Evolutionary conservation across 1,140 invertebrate species (phyloP).

Genomic region (Araneus ventricosus): DNA sequence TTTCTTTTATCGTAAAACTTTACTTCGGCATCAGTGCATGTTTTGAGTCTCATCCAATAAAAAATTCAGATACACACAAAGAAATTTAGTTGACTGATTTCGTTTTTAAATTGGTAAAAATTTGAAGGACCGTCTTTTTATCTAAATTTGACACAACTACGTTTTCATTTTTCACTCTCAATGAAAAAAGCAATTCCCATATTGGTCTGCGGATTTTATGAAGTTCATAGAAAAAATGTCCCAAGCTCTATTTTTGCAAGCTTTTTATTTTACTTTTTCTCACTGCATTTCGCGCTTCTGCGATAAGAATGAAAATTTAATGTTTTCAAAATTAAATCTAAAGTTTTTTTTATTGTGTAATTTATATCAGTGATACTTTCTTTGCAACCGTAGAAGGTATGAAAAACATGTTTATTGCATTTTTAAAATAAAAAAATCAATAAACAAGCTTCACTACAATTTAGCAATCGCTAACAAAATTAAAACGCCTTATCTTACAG

Average conservation of each 20-base stretch:
- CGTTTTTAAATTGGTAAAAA: neutral
- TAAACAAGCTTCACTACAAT: too few species aligned
- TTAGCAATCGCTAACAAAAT: too few species aligned
- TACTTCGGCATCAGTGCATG: neutral
- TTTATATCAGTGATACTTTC: too few species aligned
- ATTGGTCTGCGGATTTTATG: neutral
- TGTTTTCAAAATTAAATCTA: too few species aligned
- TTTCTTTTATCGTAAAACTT: conserved; percentile 29
- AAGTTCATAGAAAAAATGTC: neutral
- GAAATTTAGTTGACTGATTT: neutral
- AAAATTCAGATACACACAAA: neutral
- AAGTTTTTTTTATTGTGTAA: too few species aligned
- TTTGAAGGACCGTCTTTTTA: neutral
- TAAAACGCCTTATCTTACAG: too few species aligned
- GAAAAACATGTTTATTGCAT: too few species aligned
- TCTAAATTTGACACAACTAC: neutral
- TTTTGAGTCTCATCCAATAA: neutral
- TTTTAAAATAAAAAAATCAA: too few species aligned
- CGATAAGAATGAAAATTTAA: too few species aligned
- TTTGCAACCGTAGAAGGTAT: too few species aligned
- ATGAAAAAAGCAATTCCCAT: neutral
- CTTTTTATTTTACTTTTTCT: neutral
- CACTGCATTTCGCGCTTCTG: too few species aligned
- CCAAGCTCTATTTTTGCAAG: neutral
- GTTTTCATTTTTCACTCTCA: neutral